These are phyloP conservation scores for Acrossocheilus fasciatus DNA, from an alignment of 2,797 vertebrate genomes.

Conservation along the genomic window DNA sequence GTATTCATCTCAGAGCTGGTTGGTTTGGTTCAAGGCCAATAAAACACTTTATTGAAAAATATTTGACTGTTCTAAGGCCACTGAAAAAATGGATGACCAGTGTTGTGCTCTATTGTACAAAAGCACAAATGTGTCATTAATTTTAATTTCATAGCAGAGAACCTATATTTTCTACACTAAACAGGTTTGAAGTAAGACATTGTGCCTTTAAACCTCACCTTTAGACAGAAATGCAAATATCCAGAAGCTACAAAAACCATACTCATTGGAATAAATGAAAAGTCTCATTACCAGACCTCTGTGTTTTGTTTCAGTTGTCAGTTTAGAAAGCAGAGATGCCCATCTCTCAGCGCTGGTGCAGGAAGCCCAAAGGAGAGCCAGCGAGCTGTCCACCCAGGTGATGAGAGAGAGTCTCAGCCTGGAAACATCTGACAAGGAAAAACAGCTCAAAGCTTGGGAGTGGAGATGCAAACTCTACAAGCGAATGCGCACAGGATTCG, in stretches of 20 bases:
- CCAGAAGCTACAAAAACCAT: background rate
- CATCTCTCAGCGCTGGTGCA: conserved; percentile 85
- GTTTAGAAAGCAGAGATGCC: conserved; percentile 82
- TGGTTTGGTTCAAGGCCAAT: conserved; percentile 9
- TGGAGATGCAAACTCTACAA: conserved; percentile 91
- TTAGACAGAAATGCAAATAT: background rate
- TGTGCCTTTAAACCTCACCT: background rate
- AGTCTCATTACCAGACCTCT: conserved; percentile 20
- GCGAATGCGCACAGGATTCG: conserved; percentile 90
- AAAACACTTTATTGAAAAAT: background rate
- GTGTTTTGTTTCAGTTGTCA: conserved; percentile 79
- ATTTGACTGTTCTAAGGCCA: background rate
- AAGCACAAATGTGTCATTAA: background rate
- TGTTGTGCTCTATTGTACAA: background rate
- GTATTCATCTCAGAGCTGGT: background rate
- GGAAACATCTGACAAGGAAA: conserved; percentile 88
- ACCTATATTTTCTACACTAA: background rate
- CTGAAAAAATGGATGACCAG: background rate
- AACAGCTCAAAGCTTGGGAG: conserved; percentile 90
- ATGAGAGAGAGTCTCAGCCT: conserved; percentile 81
- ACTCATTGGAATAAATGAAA: background rate
- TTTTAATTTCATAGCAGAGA: background rate
- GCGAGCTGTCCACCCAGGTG: conserved; percentile 83
- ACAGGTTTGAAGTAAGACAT: background rate
- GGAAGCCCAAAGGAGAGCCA: conserved; percentile 88